Base-by-base conservation (phyloP, 2,797 vertebrate genomes). In the Neoniphon sammara region DNA sequence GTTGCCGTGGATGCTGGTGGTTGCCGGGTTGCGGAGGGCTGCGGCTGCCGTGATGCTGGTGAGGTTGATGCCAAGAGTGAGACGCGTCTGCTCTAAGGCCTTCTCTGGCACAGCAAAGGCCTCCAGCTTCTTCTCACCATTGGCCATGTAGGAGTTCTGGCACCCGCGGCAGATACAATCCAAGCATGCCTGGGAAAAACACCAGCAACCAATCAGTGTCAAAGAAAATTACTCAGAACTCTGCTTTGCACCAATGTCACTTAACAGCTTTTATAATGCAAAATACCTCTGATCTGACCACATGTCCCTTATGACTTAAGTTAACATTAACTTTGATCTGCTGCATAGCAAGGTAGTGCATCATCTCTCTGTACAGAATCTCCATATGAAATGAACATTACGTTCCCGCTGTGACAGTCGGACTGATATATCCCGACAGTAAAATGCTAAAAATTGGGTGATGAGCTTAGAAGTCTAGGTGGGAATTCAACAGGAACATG, bases 121-220 rank as follows among this genome's bases (percentile, higher is more conserved):
- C 95, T 99, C 98, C 42, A 99, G 94, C 94, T 99, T 99, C 93
- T 99, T 99, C 94, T 99, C 98, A 31, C 98, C 98, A 5, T 99
- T 99, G 90, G 98, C 98, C 98, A 99, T 99, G 93, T 99, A 99
- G n/a, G 98, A 99, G 95, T 99, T 99, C 96, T 99, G 98, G 94
- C 98, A 99, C 91, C 98, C 98, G 71, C 98, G 96, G 93, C 98
- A 99, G 94, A 99, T 98, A 89, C 98, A 99, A 93, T 99, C 98
- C 94, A 99, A 94, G 92, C 98, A 99, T 70, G 98, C 98, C 93
- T 93, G 78, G 46, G 15, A 39, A 47, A 53, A 67, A 1, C 56
- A 63, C 15, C 0, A 42, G 25, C 17, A 25, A 30, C 34, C n/a
- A 70, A 25, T 7, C 0, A 21, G 23, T 20, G 31, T 15, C 4